Evolutionary conservation across 1,140 invertebrate species (phyloP).

Genomic region (Apis mellifera): Amel_HAv3.1 CM009944.2:5942001-5942500

Average conservation of each 20-base stretch:
- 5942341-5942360: background rate
- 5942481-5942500: background rate
- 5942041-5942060: conserved; percentile 29
- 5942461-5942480: background rate
- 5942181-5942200: background rate
- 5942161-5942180: background rate
- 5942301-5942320: background rate
- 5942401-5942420: background rate
- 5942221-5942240: background rate
- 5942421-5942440: background rate
- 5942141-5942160: background rate
- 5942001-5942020: conserved; percentile 57
- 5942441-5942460: background rate
- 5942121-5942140: conserved; percentile 22
- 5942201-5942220: background rate
- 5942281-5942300: too few species aligned
- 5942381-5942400: conserved; percentile 11
- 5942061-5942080: conserved; percentile 32
- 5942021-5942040: conserved; percentile 67
- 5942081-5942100: conserved; percentile 58
- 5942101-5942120: conserved; percentile 62
- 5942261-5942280: background rate
- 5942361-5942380: background rate
- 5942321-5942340: background rate
- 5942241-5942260: background rate